These are phyloP conservation scores for Galerucella pusilla DNA, from an alignment of 2,888 invertebrate genomes.

Conservation along the genomic window DNA sequence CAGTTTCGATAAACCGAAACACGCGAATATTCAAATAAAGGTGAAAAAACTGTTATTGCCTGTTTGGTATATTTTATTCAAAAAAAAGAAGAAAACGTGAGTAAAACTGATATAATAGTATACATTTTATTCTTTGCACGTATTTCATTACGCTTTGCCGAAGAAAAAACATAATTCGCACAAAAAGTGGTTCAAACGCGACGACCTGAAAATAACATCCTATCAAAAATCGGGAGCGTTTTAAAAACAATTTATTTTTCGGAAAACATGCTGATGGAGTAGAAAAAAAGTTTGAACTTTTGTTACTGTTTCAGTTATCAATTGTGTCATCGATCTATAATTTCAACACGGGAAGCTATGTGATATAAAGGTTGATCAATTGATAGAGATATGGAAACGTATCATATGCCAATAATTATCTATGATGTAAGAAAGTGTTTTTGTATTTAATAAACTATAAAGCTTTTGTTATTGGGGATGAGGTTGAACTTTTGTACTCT, in stretches of 20 bases:
- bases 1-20: neutral
- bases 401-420: no score
- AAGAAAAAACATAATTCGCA: neutral
- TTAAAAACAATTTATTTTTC: neutral
- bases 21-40: neutral
- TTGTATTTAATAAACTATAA: no score
- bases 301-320: neutral
- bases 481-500: no score
- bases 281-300: neutral
- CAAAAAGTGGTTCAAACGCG: neutral
- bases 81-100: neutral
- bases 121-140: neutral
- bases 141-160: slow-evolving; percentile 6
- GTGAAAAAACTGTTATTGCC: neutral
- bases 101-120: neutral
- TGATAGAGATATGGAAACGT: no score
- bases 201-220: neutral
- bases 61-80: neutral
- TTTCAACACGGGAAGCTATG: no score
- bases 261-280: neutral
- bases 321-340: no score
- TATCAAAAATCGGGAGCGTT: neutral
- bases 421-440: no score
- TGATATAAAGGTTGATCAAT: no score
- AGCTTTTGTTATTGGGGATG: no score